Conservation (phyloP, 2,113 vertebrate genomes). For the Hippocampus zosterae region DNA sequence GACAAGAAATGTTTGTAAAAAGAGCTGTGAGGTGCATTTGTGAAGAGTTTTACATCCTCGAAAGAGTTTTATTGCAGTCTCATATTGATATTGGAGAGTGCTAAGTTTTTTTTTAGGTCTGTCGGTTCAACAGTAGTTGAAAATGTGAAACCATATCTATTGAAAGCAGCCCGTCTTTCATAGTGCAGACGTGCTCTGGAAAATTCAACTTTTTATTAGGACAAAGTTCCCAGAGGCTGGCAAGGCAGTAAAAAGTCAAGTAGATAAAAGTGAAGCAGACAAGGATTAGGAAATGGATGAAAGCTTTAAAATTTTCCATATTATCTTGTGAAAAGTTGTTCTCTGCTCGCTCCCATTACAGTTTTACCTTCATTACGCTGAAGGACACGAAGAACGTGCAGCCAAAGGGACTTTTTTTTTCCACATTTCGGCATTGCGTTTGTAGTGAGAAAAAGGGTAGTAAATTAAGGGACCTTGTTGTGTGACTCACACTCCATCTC, state of each 20-base stretch:
- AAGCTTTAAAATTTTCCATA: conserved; percentile 78
- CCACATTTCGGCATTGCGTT: neutral
- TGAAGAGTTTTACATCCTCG: too few relatives aligned
- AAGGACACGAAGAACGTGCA: conserved; percentile 40
- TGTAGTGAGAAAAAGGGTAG: conserved; percentile 2
- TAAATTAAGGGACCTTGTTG: conserved; percentile 54
- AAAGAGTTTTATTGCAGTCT: too few relatives aligned
- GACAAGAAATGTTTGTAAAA: neutral
- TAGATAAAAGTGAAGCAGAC: conserved; percentile 75
- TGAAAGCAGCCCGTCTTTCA: neutral
- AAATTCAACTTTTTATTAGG: conserved; percentile 62
- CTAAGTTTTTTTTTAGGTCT: neutral
- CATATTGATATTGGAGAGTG: too few relatives aligned
- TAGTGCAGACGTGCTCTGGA: neutral
- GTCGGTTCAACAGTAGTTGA: neutral
- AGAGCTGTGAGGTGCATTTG: neutral
- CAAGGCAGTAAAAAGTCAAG: conserved; percentile 76
- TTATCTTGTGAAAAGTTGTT: conserved; percentile 75
- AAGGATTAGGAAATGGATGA: conserved; percentile 74
- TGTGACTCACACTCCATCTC: conserved; percentile 30
- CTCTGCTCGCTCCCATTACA: conserved; percentile 63
- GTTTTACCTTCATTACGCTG: conserved; percentile 65
- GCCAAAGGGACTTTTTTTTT: neutral
- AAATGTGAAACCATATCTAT: neutral
- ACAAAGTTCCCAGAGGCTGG: conserved; percentile 76